Evolutionary conservation across 2,797 vertebrate species (phyloP), one percentile per base, ranked within the genome.

Genomic region (Danio aesculapii): DNA sequence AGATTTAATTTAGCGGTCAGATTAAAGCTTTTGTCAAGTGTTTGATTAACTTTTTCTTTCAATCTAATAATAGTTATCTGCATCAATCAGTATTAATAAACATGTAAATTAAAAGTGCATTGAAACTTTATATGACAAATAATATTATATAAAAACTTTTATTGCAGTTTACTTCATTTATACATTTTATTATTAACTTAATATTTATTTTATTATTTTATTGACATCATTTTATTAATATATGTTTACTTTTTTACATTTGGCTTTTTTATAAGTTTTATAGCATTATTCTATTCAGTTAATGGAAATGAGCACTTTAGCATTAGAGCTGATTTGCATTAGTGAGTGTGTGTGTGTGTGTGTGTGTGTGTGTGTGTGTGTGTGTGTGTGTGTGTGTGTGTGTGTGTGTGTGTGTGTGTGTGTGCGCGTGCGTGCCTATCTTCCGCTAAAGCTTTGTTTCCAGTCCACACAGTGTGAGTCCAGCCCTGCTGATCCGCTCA

Each of bases 321-420:
- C 88, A 92, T 91, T 90, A 92, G 88, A 86, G 52, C 76, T 71
- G 82, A 85, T 82, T 86, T 83, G 81, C 81, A 77, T 74, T 30
- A 30, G 30, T 30, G n/a, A n/a, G 57, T 82, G 82, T 89, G 85
- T 78, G 59, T 59, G 43, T 67, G 19, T 81, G 53, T 75, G 62
- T 71, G 39, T 71, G 73, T 77, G 58, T 86, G 84, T 85, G 68
- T 88, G 77, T 77, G 41, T 73, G 30, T 81, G n/a, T n/a, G n/a
- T n/a, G n/a, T n/a, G n/a, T n/a, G n/a, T n/a, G n/a, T n/a, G n/a
- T n/a, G n/a, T n/a, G n/a, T n/a, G n/a, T n/a, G n/a, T n/a, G n/a
- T n/a, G n/a, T n/a, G n/a, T n/a, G n/a, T n/a, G n/a, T n/a, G n/a
- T n/a, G n/a, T n/a, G n/a, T n/a, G 21, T 55, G 86, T 77, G 46